A percentile compares a stretch with the other conserved stretches of the same genome.
Conservation (phyloP, 2,113 vertebrate genomes). For the Albula goreensis region DNA sequence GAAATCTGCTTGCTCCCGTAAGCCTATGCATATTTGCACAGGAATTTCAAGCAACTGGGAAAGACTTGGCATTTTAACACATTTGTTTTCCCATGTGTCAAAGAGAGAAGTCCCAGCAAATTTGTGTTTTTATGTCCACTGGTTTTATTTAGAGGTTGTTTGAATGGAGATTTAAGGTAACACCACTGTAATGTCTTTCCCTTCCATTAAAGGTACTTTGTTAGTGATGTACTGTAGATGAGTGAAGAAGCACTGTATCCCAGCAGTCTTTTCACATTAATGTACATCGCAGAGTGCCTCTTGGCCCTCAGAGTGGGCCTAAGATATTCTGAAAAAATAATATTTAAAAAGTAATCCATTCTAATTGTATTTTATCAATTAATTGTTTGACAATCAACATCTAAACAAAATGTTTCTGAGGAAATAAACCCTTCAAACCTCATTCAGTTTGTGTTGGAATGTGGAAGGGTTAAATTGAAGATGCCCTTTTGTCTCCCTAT, state of each 20-base stretch:
- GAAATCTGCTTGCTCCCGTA: slow-evolving; percentile 31
- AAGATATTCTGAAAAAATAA: too few species aligned
- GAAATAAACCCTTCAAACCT: too few species aligned
- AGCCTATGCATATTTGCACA: slow-evolving; percentile 41
- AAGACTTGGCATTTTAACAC: slow-evolving; percentile 11
- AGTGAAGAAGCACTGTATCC: too few species aligned
- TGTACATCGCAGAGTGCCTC: not conserved
- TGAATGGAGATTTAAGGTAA: not conserved
- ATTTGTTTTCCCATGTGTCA: slow-evolving; percentile 32
- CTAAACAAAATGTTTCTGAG: too few species aligned
- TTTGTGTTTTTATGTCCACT: not conserved
- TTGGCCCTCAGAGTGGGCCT: too few species aligned
- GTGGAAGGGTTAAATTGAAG: too few species aligned
- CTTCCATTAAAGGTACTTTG: not conserved
- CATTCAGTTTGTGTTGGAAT: too few species aligned
- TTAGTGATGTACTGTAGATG: too few species aligned
- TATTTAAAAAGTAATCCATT: too few species aligned
- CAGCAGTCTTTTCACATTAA: not conserved
- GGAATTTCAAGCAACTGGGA: slow-evolving; percentile 27
- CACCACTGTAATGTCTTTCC: not conserved
- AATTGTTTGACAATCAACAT: too few species aligned
- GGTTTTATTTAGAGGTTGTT: not conserved
- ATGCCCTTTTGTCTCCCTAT: too few species aligned
- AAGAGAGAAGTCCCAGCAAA: slow-evolving; percentile 14
- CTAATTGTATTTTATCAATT: too few species aligned